Evolutionary conservation across 2,797 vertebrate genomes (phyloP), one percentile per base, ranked within the genome.

Genomic region (Hemibagrus guttatus): DNA sequence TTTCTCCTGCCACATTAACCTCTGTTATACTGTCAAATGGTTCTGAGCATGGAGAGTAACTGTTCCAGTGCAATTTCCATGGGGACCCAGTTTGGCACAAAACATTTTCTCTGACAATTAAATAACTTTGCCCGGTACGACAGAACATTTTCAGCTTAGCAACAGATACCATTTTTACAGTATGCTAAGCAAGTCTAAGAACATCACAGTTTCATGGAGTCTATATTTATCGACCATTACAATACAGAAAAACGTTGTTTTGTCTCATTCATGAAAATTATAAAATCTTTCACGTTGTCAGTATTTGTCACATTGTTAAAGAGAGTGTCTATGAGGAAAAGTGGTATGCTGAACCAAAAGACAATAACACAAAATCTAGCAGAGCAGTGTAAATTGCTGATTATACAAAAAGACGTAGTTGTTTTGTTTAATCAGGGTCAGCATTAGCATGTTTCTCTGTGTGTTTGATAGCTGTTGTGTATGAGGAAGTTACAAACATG

Each of bases 21-120:
- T 72, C 28, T 61, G 56, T 66, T 86, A 21, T 59, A 72, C n/a
- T 61, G 56, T 56, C 85, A 86, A 81, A 86, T 52, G 56, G 26
- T 35, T 52, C n/a, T 71, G 56, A 81, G 39, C 17, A 35, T 1
- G 16, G 42, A 61, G 78, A 31, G 26, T 23, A 79, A 71, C 19
- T 2, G 9, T 72, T 72, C 66, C 69, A 23, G 0, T 69, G 63
- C 63, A n/a, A 39, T 68, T 68, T 80, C 63, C 49, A 52, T 80
- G 17, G 5, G 76, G n/a, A 69, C 52, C 49, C 68, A 1, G 46
- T 54, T 54, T 56, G 42, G 46, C 61, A 21, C 61, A 17, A 64
- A 72, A 78, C 0, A 26, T 59, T 72, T 81, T 42, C 6, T 42
- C 11, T 71, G 9, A 28, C 23, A 14, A 9, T 64, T 58, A 21